Conservation (phyloP, 1,140 invertebrate genomes). For the Pinna nobilis region DNA sequence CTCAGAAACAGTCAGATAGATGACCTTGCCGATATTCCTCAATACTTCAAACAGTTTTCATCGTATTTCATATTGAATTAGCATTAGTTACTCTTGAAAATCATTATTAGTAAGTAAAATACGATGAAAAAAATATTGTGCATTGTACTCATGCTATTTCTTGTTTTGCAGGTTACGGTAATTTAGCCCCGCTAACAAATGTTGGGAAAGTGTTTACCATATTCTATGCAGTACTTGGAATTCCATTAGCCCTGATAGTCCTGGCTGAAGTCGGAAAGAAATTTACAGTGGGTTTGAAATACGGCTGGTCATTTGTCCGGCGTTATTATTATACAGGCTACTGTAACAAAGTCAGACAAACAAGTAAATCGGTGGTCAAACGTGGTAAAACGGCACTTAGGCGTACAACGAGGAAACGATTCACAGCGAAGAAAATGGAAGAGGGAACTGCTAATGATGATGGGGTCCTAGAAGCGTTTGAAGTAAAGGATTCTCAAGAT, state of each 20-base stretch:
- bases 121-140: too few relatives aligned
- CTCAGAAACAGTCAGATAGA: too few relatives aligned
- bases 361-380: neutral
- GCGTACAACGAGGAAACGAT: neutral
- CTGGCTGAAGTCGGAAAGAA: constrained; percentile 72
- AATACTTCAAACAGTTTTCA: too few relatives aligned
- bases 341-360: constrained; percentile 29
- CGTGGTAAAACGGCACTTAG: constrained; percentile 7
- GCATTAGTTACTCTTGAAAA: too few relatives aligned
- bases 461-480: neutral
- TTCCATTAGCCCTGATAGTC: constrained; percentile 88
- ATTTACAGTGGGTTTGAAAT: constrained; percentile 68
- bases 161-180: constrained; percentile 89
- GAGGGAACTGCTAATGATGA: constrained; percentile 4
- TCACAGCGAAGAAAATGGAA: neutral
- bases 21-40: too few relatives aligned
- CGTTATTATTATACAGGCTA: constrained; percentile 44
- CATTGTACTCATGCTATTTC: constrained; percentile 15
- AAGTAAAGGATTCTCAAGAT: neutral
- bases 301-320: constrained; percentile 51
- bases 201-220: constrained; percentile 91
- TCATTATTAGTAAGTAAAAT: too few relatives aligned
- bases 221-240: constrained; percentile 94
- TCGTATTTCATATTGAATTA: too few relatives aligned
- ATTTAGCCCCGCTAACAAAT: constrained; percentile 90